Conservation (phyloP, 2,113 vertebrate genomes). For the Sylvilagus bachmani region DNA sequence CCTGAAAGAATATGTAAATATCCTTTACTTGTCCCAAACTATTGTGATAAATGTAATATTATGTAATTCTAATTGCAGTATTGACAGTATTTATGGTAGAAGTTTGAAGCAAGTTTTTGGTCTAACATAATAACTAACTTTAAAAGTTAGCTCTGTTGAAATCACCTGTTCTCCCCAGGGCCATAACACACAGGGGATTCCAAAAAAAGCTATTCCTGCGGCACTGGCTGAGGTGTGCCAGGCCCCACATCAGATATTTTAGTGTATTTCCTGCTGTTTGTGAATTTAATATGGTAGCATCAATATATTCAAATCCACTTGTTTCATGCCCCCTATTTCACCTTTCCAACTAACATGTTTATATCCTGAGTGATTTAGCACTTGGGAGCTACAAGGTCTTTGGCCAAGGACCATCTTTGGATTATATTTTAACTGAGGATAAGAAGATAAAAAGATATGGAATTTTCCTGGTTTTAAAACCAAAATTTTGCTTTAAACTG, state of each 20-base stretch:
- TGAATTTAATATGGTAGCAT: not conserved
- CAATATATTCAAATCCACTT: not conserved
- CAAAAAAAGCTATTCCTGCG: not conserved
- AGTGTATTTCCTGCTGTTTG: not conserved
- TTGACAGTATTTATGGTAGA: not conserved
- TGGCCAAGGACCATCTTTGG: not conserved
- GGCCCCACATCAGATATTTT: not conserved
- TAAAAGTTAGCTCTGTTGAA: conserved; percentile 7
- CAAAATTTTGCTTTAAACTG: not conserved
- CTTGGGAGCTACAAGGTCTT: not conserved
- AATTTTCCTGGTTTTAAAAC: conserved; percentile 12
- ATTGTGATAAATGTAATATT: not conserved
- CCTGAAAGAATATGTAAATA: not conserved
- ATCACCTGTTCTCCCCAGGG: not conserved
- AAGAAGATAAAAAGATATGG: not conserved
- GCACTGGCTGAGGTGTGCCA: not conserved
- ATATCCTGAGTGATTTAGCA: not conserved
- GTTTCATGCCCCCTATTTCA: not conserved
- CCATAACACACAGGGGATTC: not conserved
- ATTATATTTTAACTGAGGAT: not conserved
- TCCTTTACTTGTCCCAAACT: not conserved
- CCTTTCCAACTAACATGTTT: not conserved
- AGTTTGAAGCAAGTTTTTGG: not conserved
- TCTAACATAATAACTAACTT: not conserved
- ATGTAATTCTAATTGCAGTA: not conserved